Percentiles rank a stretch among this genome's conserved stretches.
Conservation (phyloP, 2,888 invertebrate species). For the Reticulitermes lucifugus region DNA sequence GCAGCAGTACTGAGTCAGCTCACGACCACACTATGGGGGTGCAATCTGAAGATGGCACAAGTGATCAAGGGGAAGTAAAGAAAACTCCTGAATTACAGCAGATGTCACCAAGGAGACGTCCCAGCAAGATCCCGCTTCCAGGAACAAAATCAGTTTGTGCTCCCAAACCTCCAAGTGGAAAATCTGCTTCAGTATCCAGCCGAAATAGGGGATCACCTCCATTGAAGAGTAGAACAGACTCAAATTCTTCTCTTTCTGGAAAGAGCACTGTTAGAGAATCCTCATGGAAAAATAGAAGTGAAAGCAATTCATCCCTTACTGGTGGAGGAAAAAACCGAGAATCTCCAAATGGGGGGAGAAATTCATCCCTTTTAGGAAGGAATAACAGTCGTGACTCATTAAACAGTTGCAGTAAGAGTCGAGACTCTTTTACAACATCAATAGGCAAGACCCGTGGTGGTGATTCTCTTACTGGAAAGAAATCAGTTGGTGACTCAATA, state of each 20-base stretch:
- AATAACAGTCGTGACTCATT: slow-evolving; percentile 62
- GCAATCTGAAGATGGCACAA: slow-evolving; percentile 53
- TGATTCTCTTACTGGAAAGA: slow-evolving; percentile 60
- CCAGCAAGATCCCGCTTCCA: slow-evolving; percentile 80
- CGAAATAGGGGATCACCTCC: slow-evolving; percentile 36
- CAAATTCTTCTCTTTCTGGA: slow-evolving; percentile 39
- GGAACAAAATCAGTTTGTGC: slow-evolving; percentile 63
- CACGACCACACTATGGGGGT: slow-evolving; percentile 69
- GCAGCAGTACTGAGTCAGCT: slow-evolving; percentile 75
- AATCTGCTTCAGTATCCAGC: neutral
- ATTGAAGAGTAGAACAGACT: slow-evolving; percentile 32
- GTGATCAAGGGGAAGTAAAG: slow-evolving; percentile 55
- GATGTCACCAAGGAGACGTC: slow-evolving; percentile 63
- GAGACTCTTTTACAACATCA: slow-evolving; percentile 58
- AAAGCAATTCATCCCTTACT: slow-evolving; percentile 43
- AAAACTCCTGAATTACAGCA: slow-evolving; percentile 61
- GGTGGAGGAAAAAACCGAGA: slow-evolving; percentile 39
- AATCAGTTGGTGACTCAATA: slow-evolving; percentile 45
- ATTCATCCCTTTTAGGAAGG: slow-evolving; percentile 55
- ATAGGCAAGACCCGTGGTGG: slow-evolving; percentile 59
- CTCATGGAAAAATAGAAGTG: slow-evolving; percentile 44
- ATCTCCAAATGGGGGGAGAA: slow-evolving; percentile 40
- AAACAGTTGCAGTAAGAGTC: slow-evolving; percentile 59
- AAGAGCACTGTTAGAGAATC: slow-evolving; percentile 31
- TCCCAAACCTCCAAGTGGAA: slow-evolving; percentile 48